phyloP scores from a whole-genome alignment of 2,888 invertebrate genomes.

The Drosophila imparisetae region DNA sequence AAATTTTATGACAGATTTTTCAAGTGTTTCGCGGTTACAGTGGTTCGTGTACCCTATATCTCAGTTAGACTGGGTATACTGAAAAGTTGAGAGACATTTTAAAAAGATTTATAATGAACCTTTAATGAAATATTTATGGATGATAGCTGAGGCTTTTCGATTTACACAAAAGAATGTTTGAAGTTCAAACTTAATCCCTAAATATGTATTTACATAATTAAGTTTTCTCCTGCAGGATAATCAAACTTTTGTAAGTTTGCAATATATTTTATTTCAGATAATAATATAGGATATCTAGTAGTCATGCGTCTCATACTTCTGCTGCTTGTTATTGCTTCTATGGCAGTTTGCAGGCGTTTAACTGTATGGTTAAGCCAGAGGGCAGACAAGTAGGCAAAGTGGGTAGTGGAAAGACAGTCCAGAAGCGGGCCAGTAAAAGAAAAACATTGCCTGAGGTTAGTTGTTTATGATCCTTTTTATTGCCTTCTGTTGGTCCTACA shows the following conservation, averaged over 20 bases:
- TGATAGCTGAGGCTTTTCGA: neutral
- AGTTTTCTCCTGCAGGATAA: neutral
- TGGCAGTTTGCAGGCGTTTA: slow-evolving; percentile 58
- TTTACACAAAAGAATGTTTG: neutral
- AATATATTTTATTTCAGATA: neutral
- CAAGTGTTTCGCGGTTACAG: slow-evolving; percentile 64
- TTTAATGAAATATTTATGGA: neutral
- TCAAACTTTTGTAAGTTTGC: neutral
- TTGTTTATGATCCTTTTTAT: slow-evolving; percentile 78
- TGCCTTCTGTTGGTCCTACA: slow-evolving; percentile 60
- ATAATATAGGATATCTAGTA: slow-evolving; percentile 8
- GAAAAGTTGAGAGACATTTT: neutral
- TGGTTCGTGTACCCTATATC: slow-evolving; percentile 23
- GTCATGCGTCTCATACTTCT: neutral
- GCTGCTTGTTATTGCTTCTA: slow-evolving; percentile 19
- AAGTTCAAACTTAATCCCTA: neutral
- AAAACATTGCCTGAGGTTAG: slow-evolving; percentile 68
- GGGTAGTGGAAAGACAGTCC: slow-evolving; percentile 9
- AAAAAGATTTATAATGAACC: neutral
- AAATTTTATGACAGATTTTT: slow-evolving; percentile 77
- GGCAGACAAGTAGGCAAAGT: slow-evolving; percentile 6
- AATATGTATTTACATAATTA: neutral
- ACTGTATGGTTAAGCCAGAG: slow-evolving; percentile 32
- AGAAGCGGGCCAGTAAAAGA: slow-evolving; percentile 27
- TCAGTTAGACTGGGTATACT: neutral